Evolutionary conservation across 2,888 invertebrate species (phyloP).

Genomic region (Polymixis flavicincta): DNA sequence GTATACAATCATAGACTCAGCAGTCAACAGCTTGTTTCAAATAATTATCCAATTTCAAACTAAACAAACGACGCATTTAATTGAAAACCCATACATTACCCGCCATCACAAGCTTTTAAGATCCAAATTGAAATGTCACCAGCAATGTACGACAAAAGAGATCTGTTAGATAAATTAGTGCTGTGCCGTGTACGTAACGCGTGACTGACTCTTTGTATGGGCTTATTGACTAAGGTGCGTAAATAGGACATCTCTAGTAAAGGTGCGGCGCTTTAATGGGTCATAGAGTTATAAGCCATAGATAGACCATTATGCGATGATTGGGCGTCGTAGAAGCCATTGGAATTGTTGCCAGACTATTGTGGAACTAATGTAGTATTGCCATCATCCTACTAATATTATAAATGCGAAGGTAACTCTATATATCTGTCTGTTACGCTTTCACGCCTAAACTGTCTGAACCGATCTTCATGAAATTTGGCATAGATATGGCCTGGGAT

Average conservation of each 20-base stretch:
- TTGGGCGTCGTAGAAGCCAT: slow-evolving; percentile 78
- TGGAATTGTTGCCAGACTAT: slow-evolving; percentile 78
- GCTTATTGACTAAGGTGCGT: slow-evolving; percentile 70
- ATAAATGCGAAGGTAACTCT: too few species aligned
- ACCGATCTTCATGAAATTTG: too few species aligned
- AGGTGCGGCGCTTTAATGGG: slow-evolving; percentile 82
- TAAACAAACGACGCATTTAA: slow-evolving; percentile 40
- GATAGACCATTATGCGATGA: slow-evolving; percentile 78
- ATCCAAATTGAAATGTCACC: slow-evolving; percentile 41
- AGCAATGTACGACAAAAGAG: slow-evolving; percentile 35
- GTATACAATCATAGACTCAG: slow-evolving; percentile 36
- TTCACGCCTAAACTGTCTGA: too few species aligned
- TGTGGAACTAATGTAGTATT: slow-evolving; percentile 73
- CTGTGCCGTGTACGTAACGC: slow-evolving; percentile 66
- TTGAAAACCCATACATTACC: slow-evolving; percentile 44
- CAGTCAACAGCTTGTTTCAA: slow-evolving; percentile 37
- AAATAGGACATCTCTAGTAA: slow-evolving; percentile 80
- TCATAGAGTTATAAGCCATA: slow-evolving; percentile 73
- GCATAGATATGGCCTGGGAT: too few species aligned
- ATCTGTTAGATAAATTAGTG: slow-evolving; percentile 57
- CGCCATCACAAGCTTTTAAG: slow-evolving; percentile 11
- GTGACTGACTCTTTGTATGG: slow-evolving; percentile 73
- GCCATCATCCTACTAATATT: slow-evolving; percentile 67
- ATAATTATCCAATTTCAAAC: slow-evolving; percentile 57
- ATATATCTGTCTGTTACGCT: too few species aligned